phyloP scores from a whole-genome alignment of 2,888 invertebrate species.

The Rhamphomyia laevipes region DNA sequence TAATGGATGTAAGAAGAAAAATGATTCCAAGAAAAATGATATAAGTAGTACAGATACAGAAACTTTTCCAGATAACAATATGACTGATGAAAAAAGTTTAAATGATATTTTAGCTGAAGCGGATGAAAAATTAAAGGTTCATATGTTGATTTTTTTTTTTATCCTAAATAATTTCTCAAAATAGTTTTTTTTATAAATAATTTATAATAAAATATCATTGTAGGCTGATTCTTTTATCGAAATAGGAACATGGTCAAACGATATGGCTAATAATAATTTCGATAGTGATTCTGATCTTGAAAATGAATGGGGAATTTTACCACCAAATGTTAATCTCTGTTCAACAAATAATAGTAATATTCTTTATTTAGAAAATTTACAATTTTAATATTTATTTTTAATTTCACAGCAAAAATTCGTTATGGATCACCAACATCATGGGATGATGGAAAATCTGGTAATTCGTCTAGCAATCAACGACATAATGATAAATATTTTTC shows the following conservation, averaged over 20 bases:
- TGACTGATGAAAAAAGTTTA: slow-evolving; percentile 37
- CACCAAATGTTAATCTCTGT: slow-evolving; percentile 52
- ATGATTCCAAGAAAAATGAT: slow-evolving; percentile 4
- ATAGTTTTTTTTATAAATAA: neutral
- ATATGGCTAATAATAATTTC: slow-evolving; percentile 57
- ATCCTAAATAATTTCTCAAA: neutral
- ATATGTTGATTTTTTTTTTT: neutral
- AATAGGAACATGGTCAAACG: slow-evolving; percentile 86
- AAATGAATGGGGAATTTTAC: slow-evolving; percentile 44
- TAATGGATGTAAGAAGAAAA: slow-evolving; percentile 15
- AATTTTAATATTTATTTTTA: neutral
- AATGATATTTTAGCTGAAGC: slow-evolving; percentile 33
- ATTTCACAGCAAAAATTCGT: slow-evolving; percentile 18
- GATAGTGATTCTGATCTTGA: slow-evolving; percentile 36
- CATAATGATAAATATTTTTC: slow-evolving; percentile 10
- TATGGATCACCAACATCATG: slow-evolving; percentile 38
- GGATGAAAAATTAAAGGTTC: slow-evolving; percentile 27
- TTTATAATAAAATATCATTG: slow-evolving; percentile 6
- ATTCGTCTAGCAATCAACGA: neutral
- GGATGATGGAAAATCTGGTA: slow-evolving; percentile 20
- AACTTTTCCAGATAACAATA: slow-evolving; percentile 17
- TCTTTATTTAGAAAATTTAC: neutral
- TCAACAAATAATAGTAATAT: slow-evolving; percentile 40
- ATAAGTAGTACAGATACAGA: neutral
- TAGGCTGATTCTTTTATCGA: slow-evolving; percentile 51